Evolutionary conservation across 2,113 vertebrate species (phyloP), one percentile per base, ranked within the genome.

Genomic region (Pycnonotus jocosus): DNA sequence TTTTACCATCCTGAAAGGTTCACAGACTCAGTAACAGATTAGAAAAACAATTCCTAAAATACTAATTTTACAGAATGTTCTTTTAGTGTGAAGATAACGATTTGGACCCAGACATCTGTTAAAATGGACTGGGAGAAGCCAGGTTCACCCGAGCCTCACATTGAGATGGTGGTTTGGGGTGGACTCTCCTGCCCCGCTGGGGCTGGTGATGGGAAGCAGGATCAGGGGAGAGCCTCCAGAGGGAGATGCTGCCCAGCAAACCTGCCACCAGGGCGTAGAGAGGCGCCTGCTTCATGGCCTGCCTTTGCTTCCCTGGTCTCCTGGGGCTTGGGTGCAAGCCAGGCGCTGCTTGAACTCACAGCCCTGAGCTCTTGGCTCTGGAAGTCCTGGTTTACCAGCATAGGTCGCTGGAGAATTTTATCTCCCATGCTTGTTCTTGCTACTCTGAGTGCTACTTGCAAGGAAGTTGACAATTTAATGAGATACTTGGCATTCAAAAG

Each of bases 251-350:
- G 53, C 88, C 66, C 81, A 40, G 61, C 0, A 0, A 87, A 60
- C 50, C 16, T 6, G 1, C 20, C 0, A 5, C n/a, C 37, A 37
- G 28, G 37, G 76, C 0, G 0, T 2, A 5, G 23, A 25, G 45
- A 44, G 33, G n/a, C 6, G 3, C 42, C 1, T 1, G 17, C 37
- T 65, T 54, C 38, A 11, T n/a, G 76, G 40, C 40, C 61, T 16
- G 44, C 18, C 35, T 30, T 48, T 38, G 18, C 64, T 81, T 70
- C 15, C 14, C 16, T 1, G 1, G 30, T 40, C 61, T 85, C 31
- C 44, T 24, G 13, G 38, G 45, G 10, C 61, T 61, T n/a, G 37
- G 35, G 38, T 24, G 31, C 16, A 66, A 58, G 38, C 47, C 68
- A 70, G 24, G n/a, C 20, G 7, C 38, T 2, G 3, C 68, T 81